Base-by-base conservation (phyloP, 2,113 vertebrate genomes). In the Acrocephalus arundinaceus region DNA sequence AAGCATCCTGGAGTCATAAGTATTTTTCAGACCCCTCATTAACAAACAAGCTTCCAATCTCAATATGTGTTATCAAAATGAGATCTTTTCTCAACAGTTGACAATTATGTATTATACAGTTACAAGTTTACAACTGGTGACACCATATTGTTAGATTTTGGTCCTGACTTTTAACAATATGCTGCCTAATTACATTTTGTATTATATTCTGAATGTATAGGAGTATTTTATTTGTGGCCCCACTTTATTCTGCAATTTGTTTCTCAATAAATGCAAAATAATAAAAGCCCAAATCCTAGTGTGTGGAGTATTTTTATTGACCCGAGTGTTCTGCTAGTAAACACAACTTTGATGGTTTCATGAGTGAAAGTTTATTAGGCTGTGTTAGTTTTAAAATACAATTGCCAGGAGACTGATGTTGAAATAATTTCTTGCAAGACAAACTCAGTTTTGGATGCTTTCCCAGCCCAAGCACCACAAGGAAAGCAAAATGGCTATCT, bases 61-160 rank as follows among this genome's bases (percentile, higher is more conserved):
- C 97, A 96, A 97, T 97, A 96, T 95, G 96, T 88, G 80, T 97
- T 98, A 98, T 97, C 98, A 98, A 98, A 98, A 98, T 97, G 97
- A 98, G 97, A 97, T 98, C 97, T 98, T 97, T 97, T 96, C 96
- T 96, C 97, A 97, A 96, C 96, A 96, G 97, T 79, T 98, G 97
- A 98, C 97, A 97, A 97, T 98, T 97, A 96, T 70, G 91, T 97
- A 96, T 97, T 98, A 95, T 95, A 96, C 71, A 90, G 95, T 97
- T 98, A 97, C 92, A 96, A 4, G 48, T 96, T 97, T 95, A 97
- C 92, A 96, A 95, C 92, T 89, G 95, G 97, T 96, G 96, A 95
- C 91, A 96, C 90, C n/a, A 66, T 94, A 97, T 97, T 97, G 97
- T 97, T 96, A 96, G 95, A 88, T 94, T 98, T 97, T 57, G 90